phyloP scores from a whole-genome alignment of 2,888 invertebrate species.

The Anorthoa munda region DNA sequence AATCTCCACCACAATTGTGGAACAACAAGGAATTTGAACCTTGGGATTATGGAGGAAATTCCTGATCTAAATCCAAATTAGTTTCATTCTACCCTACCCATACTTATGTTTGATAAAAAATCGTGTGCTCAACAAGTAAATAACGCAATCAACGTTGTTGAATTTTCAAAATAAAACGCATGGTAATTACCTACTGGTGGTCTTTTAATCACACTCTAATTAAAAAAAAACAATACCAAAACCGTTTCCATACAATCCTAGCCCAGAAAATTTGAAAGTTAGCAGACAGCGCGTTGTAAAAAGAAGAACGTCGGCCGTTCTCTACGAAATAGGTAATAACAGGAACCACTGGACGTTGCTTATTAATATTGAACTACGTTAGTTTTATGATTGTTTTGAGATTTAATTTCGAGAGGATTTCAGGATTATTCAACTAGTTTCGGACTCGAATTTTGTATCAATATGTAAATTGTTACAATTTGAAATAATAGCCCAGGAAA shows the following conservation, averaged over 20 bases:
- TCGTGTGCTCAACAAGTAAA: no score
- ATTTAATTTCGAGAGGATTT: neutral
- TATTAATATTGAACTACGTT: constrained; percentile 59
- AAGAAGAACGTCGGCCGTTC: constrained; percentile 62
- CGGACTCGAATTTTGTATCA: neutral
- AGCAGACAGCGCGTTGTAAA: constrained; percentile 66
- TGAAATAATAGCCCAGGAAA: neutral
- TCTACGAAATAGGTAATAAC: constrained; percentile 68
- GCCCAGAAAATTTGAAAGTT: constrained; percentile 60
- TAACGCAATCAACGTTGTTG: no score
- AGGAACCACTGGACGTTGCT: constrained; percentile 55
- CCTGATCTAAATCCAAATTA: no score
- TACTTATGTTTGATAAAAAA: no score
- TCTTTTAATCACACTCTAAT: no score
- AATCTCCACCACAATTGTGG: no score
- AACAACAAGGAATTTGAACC: no score
- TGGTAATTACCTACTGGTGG: no score
- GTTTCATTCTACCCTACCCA: no score
- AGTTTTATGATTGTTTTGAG: neutral
- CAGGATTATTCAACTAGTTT: neutral
- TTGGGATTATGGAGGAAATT: no score
- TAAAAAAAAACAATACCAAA: no score
- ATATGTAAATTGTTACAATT: neutral
- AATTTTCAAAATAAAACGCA: no score
- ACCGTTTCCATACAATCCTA: constrained; percentile 53